Evolutionary conservation across 2,888 invertebrate genomes (phyloP), one percentile per base, ranked within the genome.

Genomic region (Athripsodes cinereus): DNA sequence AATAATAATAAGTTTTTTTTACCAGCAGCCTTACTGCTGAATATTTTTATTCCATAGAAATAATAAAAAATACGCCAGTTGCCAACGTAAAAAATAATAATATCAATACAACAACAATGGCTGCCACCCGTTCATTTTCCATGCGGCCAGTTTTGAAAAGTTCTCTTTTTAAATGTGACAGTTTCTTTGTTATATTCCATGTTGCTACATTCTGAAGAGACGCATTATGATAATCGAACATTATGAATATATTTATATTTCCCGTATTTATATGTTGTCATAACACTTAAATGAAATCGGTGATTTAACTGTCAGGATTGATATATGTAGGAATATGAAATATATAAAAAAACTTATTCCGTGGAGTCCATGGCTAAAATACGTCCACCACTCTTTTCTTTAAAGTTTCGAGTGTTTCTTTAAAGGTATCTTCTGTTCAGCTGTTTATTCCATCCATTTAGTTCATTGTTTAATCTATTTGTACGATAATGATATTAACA

Each of bases 11-110:
- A 22, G 26, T 52, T 34, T 60, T 62, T 62, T 62, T 60, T 62
- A 60, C 54, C 59, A 44, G 53, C 59, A 58, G 57, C 60, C 54
- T 57, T 52, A 58, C 56, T 58, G 60, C 62, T 53, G 50, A 55
- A 31, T 54, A 53, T 58, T 50, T 22, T 50, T 50, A 50, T 26
- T 40, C 13, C 16, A 13, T 8, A 13, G n/a, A 40, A n/a, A 22
- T 22, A 22, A 53, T 57, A 58, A 60, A 60, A 58, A 44, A 51
- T 50, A 49, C 56, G 53, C 56, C 53, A 46, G 50, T 51, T 60
- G 53, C 22, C 48, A 20, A 35, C 40, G 46, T 50, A 22, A 21
- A 1, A 8, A 2, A 53, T n/a, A 50, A 8, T n/a, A 10, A 44
- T 22, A 19, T 1, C 10, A 1, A 52, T 20, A 48, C n/a, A 20